Evolutionary conservation across 2,888 invertebrate genomes (phyloP).

Genomic region (Drosophila siamana): DNA sequence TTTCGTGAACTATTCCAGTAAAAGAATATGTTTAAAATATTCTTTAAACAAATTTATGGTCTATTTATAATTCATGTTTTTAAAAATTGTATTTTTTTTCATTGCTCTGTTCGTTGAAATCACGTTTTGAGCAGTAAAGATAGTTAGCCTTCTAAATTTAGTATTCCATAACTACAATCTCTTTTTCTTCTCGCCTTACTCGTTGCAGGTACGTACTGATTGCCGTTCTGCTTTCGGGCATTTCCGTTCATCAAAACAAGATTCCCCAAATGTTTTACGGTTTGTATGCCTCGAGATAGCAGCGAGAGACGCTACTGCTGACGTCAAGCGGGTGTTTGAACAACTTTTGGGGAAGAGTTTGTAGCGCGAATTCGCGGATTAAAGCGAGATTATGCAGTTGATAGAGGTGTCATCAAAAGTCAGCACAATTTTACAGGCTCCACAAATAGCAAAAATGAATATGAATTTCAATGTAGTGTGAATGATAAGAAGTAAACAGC

Average conservation of each 20-base stretch:
- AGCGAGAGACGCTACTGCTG: background rate
- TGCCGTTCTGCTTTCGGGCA: background rate
- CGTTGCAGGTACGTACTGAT: slow-evolving; percentile 40
- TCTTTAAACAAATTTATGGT: too few species aligned
- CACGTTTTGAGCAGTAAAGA: too few species aligned
- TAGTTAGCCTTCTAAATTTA: too few species aligned
- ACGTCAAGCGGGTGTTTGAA: slow-evolving; percentile 30
- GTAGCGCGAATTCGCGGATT: background rate
- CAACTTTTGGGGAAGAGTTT: background rate
- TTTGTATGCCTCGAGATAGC: background rate
- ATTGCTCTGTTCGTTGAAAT: too few species aligned
- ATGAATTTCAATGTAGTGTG: too few species aligned
- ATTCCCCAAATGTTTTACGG: background rate
- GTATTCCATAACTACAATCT: background rate
- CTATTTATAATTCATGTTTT: too few species aligned
- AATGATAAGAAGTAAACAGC: too few species aligned
- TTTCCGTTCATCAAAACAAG: slow-evolving; percentile 10
- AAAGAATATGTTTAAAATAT: too few species aligned
- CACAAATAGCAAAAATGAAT: background rate
- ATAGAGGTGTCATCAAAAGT: background rate
- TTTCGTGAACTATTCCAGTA: too few species aligned
- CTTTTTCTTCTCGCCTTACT: background rate
- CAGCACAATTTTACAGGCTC: background rate
- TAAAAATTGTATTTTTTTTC: too few species aligned
- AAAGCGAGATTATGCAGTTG: slow-evolving; percentile 13